Evolutionary conservation across 2,797 vertebrate genomes (phyloP).

Genomic region (Notamacropus eugenii): DNA sequence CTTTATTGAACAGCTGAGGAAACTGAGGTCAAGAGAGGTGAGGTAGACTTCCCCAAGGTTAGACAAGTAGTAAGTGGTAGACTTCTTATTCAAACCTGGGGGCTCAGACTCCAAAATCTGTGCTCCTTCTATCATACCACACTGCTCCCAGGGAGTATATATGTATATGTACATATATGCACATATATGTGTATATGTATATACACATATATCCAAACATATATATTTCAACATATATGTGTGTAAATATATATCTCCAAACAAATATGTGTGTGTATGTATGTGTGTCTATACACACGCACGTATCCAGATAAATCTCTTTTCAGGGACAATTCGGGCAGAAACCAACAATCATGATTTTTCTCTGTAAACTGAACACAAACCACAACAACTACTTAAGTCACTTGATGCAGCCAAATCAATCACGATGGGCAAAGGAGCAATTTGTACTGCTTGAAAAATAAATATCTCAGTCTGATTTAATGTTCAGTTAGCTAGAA

Average conservation of each 20-base stretch:
- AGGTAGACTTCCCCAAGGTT: neutral
- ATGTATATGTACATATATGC: too few species aligned
- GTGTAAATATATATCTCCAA: too few species aligned
- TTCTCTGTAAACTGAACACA: constrained; percentile 14
- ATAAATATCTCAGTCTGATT: constrained; percentile 39
- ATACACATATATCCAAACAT: too few species aligned
- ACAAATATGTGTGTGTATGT: too few species aligned
- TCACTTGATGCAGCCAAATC: constrained; percentile 24
- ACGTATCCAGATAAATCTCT: neutral
- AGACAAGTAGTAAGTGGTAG: constrained; percentile 4
- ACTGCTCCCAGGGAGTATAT: neutral
- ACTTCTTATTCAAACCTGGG: neutral
- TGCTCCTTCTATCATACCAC: neutral
- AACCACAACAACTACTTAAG: constrained; percentile 8
- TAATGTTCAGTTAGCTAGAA: constrained; percentile 16
- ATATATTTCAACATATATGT: neutral
- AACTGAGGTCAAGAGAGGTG: constrained; percentile 1
- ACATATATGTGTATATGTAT: too few species aligned
- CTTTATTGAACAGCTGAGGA: neutral
- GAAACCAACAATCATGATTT: neutral
- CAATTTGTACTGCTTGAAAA: constrained; percentile 16
- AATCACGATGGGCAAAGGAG: constrained; percentile 12
- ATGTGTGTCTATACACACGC: too few species aligned
- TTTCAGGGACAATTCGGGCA: constrained; percentile 18
- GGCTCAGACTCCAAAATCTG: neutral